phyloP scores from a whole-genome alignment of 2,888 invertebrate species.

The Pyrgus malvae region DNA sequence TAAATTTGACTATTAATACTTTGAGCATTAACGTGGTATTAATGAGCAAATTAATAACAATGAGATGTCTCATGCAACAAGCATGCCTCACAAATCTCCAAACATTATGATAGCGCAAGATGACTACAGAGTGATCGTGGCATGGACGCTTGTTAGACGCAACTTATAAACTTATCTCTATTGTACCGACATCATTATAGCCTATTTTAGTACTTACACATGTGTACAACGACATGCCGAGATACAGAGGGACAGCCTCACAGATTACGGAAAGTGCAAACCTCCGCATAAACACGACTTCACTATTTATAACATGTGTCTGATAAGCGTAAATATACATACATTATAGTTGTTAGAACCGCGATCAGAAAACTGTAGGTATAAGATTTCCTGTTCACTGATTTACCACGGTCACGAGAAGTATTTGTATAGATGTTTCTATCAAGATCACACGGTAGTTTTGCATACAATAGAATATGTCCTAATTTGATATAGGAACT shows the following conservation, averaged over 20 bases:
- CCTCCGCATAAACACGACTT: conserved; percentile 12
- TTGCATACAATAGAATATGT: no score
- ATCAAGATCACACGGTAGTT: no score
- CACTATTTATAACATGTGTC: conserved; percentile 13
- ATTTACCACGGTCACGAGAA: no score
- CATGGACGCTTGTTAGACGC: conserved; percentile 4
- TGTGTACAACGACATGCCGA: neutral
- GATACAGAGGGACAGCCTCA: conserved; percentile 15
- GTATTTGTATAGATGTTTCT: no score
- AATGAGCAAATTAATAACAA: no score
- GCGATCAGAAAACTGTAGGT: neutral
- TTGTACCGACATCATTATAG: neutral
- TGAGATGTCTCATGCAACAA: neutral
- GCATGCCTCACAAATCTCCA: neutral
- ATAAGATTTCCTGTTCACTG: no score
- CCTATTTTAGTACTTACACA: neutral
- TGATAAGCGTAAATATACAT: neutral
- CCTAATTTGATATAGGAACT: no score
- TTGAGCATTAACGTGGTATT: no score
- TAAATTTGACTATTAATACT: no score
- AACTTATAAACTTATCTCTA: neutral
- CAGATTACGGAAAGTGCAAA: conserved; percentile 13
- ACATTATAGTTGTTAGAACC: neutral
- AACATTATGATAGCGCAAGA: neutral
- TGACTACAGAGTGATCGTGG: neutral